These are phyloP conservation scores for Xylocampa areola DNA, from an alignment of 2,888 invertebrate genomes.

Conservation along the genomic window DNA sequence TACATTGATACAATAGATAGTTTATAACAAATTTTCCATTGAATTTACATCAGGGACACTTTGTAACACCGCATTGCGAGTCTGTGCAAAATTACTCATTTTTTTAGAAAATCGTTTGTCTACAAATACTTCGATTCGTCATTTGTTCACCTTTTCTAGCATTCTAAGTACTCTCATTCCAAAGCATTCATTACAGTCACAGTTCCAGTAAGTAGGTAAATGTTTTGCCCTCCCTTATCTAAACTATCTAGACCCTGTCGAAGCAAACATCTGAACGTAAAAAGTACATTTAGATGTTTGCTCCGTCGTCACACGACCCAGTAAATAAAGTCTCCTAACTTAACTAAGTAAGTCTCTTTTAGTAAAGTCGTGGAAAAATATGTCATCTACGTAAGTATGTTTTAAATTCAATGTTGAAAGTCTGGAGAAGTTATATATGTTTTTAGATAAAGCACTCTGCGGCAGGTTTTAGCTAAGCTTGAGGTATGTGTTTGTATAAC, in stretches of 20 bases:
- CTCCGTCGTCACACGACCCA: constrained; percentile 25
- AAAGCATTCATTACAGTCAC: constrained; percentile 3
- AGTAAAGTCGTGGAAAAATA: constrained; percentile 32
- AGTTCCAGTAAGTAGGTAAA: constrained; percentile 36
- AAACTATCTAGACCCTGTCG: constrained; percentile 38
- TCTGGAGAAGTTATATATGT: constrained; percentile 34
- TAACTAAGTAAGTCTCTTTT: constrained; percentile 15
- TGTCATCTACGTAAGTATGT: constrained; percentile 27
- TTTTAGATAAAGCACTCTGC: constrained; percentile 42
- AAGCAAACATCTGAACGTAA: constrained; percentile 32
- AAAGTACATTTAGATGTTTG: constrained; percentile 42
- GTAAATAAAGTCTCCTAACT: constrained; percentile 27
- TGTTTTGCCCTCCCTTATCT: constrained; percentile 38
- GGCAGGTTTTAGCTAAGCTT: constrained; percentile 37
- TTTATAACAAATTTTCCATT: no score
- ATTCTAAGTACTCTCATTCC: neutral
- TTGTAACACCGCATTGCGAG: no score
- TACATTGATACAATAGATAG: no score
- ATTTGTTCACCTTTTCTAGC: neutral
- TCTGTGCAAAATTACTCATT: no score
- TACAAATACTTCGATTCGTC: no score
- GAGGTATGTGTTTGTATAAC: constrained; percentile 41
- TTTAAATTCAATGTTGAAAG: constrained; percentile 47
- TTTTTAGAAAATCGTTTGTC: no score
- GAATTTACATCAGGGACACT: no score